Base-by-base conservation (phyloP, 2,797 vertebrate species). In the Micromesistius poutassou region DNA sequence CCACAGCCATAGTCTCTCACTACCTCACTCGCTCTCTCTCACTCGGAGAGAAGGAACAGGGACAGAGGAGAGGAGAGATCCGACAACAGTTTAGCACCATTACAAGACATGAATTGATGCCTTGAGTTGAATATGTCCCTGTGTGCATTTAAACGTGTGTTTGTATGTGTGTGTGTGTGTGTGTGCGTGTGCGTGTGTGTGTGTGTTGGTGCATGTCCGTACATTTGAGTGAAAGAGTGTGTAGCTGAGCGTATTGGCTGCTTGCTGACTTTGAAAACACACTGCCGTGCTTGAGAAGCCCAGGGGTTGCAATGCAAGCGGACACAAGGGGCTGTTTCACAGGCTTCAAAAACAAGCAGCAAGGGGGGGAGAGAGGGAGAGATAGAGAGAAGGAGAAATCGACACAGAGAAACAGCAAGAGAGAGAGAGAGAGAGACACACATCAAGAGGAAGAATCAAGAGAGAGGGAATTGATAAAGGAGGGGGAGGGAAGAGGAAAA, bases 241-340 rank as follows among this genome's bases (percentile, higher is more conserved):
- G 46, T 68, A 13, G n/a, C n/a, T 68, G 62, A 28, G 25, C 25
- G 25, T 68, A 28, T 68, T 28, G 25, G 72, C 35, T 14, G 72
- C 72, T 25, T 38, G 72, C 33, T 35, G 72, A 36, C 33, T 72
- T 72, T 36, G 19, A 92, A 93, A 92, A 90, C 90, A 90, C 86
- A 89, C 86, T 79, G 87, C 88, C 85, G 91, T 91, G 91, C 92
- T 90, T 90, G 91, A 92, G 88, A 87, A 90, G 84, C 90, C 87
- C 83, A 81, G 82, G 89, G 62, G 87, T 85, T 89, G 85, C 86
- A 91, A 90, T 62, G 55, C n/a, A 62, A 62, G 85, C 77, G 80
- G 90, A 91, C 91, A 92, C 90, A 91, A 88, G 91, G 90, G 90
- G 89, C 87, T 90, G 89, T 92, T 93, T 93, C 87, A 91, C 89